These are phyloP conservation scores for Apistogramma diplotaenia DNA, from an alignment of 2,113 vertebrate genomes.

Conservation along the genomic window DNA sequence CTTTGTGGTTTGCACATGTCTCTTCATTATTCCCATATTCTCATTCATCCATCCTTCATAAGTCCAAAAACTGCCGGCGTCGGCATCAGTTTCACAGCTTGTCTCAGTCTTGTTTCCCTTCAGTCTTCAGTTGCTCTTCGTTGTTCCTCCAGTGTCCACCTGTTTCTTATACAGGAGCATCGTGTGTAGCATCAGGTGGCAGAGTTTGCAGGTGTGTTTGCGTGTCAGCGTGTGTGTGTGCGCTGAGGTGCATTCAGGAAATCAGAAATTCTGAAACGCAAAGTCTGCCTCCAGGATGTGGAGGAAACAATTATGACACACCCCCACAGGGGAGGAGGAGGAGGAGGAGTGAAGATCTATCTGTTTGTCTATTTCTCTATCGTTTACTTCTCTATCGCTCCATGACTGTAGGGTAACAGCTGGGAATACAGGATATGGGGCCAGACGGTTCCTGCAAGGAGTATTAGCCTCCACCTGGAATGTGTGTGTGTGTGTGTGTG, in stretches of 20 bases:
- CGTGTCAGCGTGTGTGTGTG: not conserved
- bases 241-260: conserved; percentile 25
- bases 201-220: not conserved
- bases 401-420: conserved; percentile 61
- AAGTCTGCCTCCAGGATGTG: conserved; percentile 6
- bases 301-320: conserved; percentile 18
- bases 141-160: not conserved
- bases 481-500: conserved; percentile 9
- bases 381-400: not conserved
- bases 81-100: not conserved
- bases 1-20: not conserved
- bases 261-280: conserved; percentile 40
- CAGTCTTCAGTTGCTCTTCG: not conserved
- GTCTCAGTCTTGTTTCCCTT: not conserved
- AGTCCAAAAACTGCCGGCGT: not conserved
- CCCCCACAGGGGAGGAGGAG: conserved; percentile 1
- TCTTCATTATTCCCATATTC: not conserved
- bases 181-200: not conserved
- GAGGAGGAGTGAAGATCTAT: not conserved
- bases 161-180: conserved; percentile 22
- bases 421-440: conserved; percentile 61
- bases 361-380: not conserved
- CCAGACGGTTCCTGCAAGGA: conserved; percentile 63
- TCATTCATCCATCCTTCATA: not conserved
- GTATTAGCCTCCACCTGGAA: conserved; percentile 33